Evolutionary conservation across 2,113 vertebrate species (phyloP).

Genomic region (Halichoerus grypus): DNA sequence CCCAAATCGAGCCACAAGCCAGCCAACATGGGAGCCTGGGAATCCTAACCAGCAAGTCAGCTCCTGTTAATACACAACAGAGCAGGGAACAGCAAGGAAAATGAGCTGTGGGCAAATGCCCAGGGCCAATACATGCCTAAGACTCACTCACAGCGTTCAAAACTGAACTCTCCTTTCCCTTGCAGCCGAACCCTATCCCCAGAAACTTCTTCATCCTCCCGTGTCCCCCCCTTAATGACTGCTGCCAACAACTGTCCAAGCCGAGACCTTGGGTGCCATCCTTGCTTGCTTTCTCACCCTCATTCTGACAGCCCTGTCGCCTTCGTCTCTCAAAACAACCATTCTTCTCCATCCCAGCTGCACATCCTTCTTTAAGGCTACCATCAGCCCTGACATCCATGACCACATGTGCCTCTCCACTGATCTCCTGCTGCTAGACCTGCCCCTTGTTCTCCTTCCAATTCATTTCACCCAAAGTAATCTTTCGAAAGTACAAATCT

Average conservation of each 20-base stretch:
- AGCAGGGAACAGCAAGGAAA: background rate
- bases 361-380: background rate
- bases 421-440: background rate
- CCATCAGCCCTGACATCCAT: background rate
- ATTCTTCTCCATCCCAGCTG: background rate
- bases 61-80: background rate
- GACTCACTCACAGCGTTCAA: background rate
- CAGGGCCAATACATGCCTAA: background rate
- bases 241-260: background rate
- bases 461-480: background rate
- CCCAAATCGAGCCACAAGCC: background rate
- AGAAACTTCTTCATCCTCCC: background rate
- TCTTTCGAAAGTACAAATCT: conserved; percentile 17
- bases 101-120: background rate
- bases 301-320: background rate
- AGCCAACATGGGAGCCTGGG: background rate
- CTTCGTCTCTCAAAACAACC: background rate
- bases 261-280: background rate
- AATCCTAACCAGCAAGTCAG: background rate
- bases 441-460: background rate
- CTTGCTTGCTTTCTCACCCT: background rate
- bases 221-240: background rate
- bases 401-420: background rate
- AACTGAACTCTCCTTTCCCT: background rate
- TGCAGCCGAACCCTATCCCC: background rate